These are phyloP conservation scores for Athene cunicularia DNA, from an alignment of 2,113 vertebrate species.

Conservation along the genomic window DNA sequence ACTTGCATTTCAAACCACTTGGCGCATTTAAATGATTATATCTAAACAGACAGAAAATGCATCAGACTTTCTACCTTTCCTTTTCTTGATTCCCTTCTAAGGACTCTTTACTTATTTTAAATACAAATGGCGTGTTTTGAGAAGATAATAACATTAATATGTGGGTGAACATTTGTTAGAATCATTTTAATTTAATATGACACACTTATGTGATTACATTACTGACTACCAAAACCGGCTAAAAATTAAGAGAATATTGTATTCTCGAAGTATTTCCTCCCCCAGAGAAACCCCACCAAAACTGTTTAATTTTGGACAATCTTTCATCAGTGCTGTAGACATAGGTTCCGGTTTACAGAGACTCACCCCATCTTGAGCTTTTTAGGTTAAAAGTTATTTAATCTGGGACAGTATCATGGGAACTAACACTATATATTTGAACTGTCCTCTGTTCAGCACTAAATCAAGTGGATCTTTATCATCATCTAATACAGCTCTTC, in stretches of 20 bases:
- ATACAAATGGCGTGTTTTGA: not conserved
- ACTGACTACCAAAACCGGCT: not conserved
- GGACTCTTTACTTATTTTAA: not conserved
- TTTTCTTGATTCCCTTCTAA: not conserved
- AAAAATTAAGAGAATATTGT: not conserved
- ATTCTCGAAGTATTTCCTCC: not conserved
- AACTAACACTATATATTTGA: not conserved
- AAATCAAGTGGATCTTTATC: not conserved
- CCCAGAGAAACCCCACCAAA: not conserved
- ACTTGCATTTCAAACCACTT: not conserved
- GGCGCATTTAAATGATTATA: not conserved
- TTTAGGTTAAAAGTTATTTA: not conserved
- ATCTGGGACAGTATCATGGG: not conserved
- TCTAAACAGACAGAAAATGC: not conserved
- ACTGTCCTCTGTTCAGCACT: not conserved
- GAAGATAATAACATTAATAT: not conserved
- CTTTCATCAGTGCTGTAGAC: not conserved
- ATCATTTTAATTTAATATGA: not conserved
- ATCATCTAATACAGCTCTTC: not conserved
- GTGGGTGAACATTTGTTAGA: not conserved
- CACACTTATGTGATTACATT: not conserved
- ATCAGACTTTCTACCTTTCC: not conserved
- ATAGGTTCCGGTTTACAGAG: not conserved
- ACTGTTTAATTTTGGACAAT: not conserved
- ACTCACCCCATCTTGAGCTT: fast-evolving